These are phyloP conservation scores for Notamacropus eugenii DNA, from an alignment of 2,797 vertebrate genomes.

Conservation along the genomic window DNA sequence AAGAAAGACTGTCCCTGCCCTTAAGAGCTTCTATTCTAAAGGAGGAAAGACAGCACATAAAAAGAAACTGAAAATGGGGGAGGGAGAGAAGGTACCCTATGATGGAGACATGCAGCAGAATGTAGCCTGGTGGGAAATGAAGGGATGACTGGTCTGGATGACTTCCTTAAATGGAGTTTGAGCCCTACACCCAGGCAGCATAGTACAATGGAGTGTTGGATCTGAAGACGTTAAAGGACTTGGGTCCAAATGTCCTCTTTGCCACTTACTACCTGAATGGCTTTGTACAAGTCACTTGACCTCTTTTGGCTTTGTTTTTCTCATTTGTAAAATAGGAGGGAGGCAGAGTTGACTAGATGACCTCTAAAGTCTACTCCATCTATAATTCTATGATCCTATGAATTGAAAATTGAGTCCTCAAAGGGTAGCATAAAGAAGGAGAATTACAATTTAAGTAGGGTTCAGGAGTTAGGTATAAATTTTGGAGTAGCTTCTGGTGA, in stretches of 20 bases:
- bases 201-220: background rate
- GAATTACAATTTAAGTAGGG: conserved; percentile 23
- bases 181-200: background rate
- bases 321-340: background rate
- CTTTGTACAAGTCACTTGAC: background rate
- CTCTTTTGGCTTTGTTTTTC: background rate
- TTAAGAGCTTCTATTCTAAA: background rate
- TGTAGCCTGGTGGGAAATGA: background rate
- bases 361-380: background rate
- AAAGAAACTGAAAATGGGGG: background rate
- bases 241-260: background rate
- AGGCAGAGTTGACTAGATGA: background rate
- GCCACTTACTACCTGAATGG: background rate
- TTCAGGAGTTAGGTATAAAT: background rate
- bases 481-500: conserved; percentile 11
- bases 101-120: background rate
- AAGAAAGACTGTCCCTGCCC: background rate
- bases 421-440: conserved; percentile 3
- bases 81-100: background rate
- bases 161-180: background rate
- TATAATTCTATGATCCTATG: background rate
- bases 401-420: background rate
- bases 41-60: background rate
- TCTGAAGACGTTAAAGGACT: background rate
- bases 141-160: background rate